Evolutionary conservation across 2,113 vertebrate genomes (phyloP), one percentile per base, ranked within the genome.

Genomic region (Plecotus auritus): DNA sequence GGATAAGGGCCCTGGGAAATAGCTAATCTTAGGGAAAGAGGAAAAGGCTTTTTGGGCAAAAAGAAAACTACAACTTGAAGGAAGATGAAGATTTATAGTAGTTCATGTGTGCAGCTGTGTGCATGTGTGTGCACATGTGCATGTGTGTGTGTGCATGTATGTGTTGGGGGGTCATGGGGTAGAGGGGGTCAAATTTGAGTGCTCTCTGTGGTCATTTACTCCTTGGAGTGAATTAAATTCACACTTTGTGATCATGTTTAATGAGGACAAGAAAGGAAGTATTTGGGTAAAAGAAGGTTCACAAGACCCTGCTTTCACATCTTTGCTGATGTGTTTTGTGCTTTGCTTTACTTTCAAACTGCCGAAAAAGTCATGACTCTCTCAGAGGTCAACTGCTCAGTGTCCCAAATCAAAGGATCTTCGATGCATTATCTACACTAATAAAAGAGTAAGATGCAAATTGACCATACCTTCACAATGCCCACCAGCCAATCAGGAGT

Each of bases 121-220:
- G 16, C 2, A 5, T 28, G 22, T 40, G 40, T 6, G 9, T 51
- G 22, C 30, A 47, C 30, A 9, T 28, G 5, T 64, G 45, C 8
- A 5, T 11, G 7, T 11, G 1, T 30, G 10, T 49, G 30, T 22
- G 35, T 7, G 16, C 32, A 2, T 61, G n/a, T 35, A 1, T n/a
- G 22, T 49, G 14, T 28, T 59, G 3, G 12, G 12, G 12, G 9
- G 30, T 45, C 1, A 2, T 13, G 30, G 14, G 30, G 28, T 61
- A 2, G 16, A 59, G 12, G 8, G 4, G 7, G 5, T 45, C 61
- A 37, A 26, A 9, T 32, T n/a, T 1, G 4, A 84, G 69, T 23
- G 9, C 16, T 69, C 17, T 87, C 28, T 87, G 59, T 2, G 70
- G 30, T 64, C 5, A 9, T 69, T 80, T 56, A 32, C 32, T 88